These are phyloP conservation scores for Drosophila micromelanica DNA, from an alignment of 1,140 invertebrate genomes.

Conservation along the genomic window DNA sequence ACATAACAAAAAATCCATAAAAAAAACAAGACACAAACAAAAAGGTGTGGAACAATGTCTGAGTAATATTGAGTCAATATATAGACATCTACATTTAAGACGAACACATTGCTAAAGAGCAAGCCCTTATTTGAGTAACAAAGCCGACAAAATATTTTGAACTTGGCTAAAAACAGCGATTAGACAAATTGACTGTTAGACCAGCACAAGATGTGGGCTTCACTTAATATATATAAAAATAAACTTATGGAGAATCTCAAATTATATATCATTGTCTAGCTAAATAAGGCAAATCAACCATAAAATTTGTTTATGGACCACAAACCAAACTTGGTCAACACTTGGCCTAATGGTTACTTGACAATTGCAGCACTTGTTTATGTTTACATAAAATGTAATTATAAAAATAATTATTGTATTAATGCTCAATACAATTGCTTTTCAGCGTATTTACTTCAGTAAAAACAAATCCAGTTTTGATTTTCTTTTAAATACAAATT, in stretches of 20 bases:
- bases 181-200: slow-evolving; percentile 2
- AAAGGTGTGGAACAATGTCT: slow-evolving; percentile 16
- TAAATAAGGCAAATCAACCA: slow-evolving; percentile 13
- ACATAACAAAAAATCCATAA: neutral
- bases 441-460: slow-evolving; percentile 53
- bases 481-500: slow-evolving; percentile 45
- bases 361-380: slow-evolving; percentile 22
- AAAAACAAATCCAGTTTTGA: slow-evolving; percentile 40
- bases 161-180: slow-evolving; percentile 10
- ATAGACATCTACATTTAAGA: slow-evolving; percentile 1
- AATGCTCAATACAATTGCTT: slow-evolving; percentile 19
- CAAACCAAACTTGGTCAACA: slow-evolving; percentile 17
- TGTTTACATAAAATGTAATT: neutral
- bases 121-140: slow-evolving; percentile 32
- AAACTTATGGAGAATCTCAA: neutral
- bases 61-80: slow-evolving; percentile 27
- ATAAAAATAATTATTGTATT: slow-evolving; percentile 1
- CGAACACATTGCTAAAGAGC: slow-evolving; percentile 11
- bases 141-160: slow-evolving; percentile 17
- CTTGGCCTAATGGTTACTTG: slow-evolving; percentile 1
- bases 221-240: neutral
- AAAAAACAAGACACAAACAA: slow-evolving; percentile 24
- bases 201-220: slow-evolving; percentile 6
- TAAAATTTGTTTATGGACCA: neutral
- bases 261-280: neutral